Base-by-base conservation (phyloP, 2,888 invertebrate species). In the Diplazon laetatorius region DNA sequence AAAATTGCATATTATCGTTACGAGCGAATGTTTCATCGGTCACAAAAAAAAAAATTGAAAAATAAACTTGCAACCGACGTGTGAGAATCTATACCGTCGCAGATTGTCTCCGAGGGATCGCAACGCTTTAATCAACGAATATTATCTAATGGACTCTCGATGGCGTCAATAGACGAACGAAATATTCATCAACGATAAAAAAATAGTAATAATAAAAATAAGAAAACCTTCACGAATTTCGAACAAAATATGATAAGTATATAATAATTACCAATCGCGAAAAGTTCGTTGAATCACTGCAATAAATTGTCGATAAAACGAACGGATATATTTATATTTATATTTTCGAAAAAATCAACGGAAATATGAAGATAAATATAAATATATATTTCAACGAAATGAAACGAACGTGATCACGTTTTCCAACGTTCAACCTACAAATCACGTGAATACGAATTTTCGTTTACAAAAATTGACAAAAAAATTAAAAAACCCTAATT, bases 301-400 rank as follows among this genome's bases (percentile, higher is more conserved):
- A n/a, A n/a, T n/a, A n/a, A n/a, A n/a, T n/a, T n/a, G n/a, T n/a
- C n/a, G n/a, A n/a, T n/a, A 30, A 2, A 30, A 30, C 30, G 30
- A 30, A 2, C 30, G 30, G 6, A 30, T 2, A 5, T 30, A 63
- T n/a, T n/a, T n/a, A n/a, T n/a, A n/a, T n/a, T n/a, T n/a, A n/a
- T n/a, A 44, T 35, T 55, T 75, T 68, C 65, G 48, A 16, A 42
- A n/a, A n/a, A 48, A 37, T 71, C 44, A 65, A 82, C 70, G 66
- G 70, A 65, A 68, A 73, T 69, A 81, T 80, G 82, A 82, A 78
- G 80, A 77, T n/a, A n/a, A n/a, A n/a, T n/a, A n/a, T n/a, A n/a
- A n/a, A 81, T 73, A 46, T 69, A 46, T 62, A 78, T 78, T 72
- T 62, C 44, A 78, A 75, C 46, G 48, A 16, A 25, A 50, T 37